Percentiles rank a stretch among this genome's conserved stretches.
These are phyloP conservation scores for Euplagia quadripunctaria DNA, from an alignment of 2,888 invertebrate genomes.

Conservation along the genomic window DNA sequence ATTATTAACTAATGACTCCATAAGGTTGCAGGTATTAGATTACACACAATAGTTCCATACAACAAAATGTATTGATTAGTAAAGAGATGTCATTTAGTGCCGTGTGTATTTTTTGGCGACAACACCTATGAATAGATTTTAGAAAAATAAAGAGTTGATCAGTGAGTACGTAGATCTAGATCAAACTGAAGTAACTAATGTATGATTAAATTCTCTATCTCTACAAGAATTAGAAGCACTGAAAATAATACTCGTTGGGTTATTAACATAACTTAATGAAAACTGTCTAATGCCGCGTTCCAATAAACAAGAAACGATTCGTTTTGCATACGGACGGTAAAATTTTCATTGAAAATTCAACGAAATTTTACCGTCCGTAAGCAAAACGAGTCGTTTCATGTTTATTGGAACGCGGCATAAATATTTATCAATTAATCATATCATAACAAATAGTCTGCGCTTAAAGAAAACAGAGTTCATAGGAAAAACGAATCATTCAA, in stretches of 20 bases:
- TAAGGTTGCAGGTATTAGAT: not conserved
- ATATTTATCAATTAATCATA: not conserved
- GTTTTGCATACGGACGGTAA: too few species aligned
- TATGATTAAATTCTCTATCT: too few species aligned
- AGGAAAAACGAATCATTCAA: not conserved
- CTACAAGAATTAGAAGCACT: not conserved
- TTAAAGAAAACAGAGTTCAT: not conserved
- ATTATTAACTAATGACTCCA: too few species aligned
- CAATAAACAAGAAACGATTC: too few species aligned
- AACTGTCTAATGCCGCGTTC: too few species aligned
- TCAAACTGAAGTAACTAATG: too few species aligned
- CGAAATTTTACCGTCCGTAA: too few species aligned
- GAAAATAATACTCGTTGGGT: not conserved
- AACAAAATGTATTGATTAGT: not conserved
- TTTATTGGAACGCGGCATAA: too few species aligned
- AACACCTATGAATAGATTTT: not conserved
- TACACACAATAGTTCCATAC: not conserved
- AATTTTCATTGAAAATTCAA: too few species aligned
- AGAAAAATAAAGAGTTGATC: not conserved
- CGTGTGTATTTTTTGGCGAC: not conserved
- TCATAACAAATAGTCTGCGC: not conserved
- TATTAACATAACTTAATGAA: not conserved
- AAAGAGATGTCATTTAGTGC: not conserved
- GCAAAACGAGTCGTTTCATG: too few species aligned
- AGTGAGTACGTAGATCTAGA: too few species aligned